A percentile compares a stretch with the other conserved stretches of the same genome.
Conservation (phyloP, 2,113 vertebrate species). For the Phodopus roborovskii region DNA sequence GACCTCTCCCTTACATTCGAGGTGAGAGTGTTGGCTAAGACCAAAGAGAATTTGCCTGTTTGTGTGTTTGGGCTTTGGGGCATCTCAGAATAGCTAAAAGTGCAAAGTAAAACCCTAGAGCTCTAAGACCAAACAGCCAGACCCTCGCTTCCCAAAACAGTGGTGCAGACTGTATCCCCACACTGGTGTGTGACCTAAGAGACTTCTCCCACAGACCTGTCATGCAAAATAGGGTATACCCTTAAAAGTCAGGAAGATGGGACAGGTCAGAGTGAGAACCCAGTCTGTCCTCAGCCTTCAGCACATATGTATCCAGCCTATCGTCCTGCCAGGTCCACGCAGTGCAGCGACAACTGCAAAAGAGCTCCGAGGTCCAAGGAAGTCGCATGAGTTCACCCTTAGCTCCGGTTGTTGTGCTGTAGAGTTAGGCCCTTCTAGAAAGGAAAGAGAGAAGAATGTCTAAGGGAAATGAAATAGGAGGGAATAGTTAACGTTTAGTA, state of each 20-base stretch:
- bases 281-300: background rate
- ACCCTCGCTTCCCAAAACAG: background rate
- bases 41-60: background rate
- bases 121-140: background rate
- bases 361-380: background rate
- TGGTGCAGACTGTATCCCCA: background rate
- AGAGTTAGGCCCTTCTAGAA: background rate
- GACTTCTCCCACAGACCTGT: background rate
- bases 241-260: background rate
- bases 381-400: fast-evolving
- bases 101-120: background rate
- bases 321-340: fast-evolving
- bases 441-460: background rate
- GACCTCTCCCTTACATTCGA: background rate
- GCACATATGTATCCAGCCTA: fast-evolving
- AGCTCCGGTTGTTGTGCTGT: background rate
- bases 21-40: background rate
- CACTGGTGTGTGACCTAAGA: background rate
- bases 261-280: background rate
- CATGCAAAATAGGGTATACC: background rate
- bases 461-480: too few species aligned
- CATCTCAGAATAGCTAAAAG: background rate
- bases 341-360: too few species aligned
- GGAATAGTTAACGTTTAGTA: background rate
- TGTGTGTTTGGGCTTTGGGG: fast-evolving